These are phyloP conservation scores for Epirrita christyi DNA, from an alignment of 2,888 invertebrate genomes.

Conservation along the genomic window DNA sequence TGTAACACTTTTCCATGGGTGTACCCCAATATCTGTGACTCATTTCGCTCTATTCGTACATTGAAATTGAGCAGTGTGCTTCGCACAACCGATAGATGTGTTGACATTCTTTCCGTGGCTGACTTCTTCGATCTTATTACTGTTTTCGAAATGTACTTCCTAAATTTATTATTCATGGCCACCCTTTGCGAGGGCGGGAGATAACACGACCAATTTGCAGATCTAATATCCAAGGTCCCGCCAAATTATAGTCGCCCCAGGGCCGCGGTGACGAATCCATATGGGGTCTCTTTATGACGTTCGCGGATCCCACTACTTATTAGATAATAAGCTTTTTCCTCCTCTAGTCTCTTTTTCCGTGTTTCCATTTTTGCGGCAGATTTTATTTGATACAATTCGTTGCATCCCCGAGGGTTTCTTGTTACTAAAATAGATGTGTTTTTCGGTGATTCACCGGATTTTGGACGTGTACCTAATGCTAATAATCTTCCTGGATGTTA, in stretches of 20 bases:
- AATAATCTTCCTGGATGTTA: background rate
- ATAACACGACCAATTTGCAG: conserved; percentile 79
- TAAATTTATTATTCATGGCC: conserved; percentile 39
- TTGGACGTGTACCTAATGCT: conserved; percentile 9
- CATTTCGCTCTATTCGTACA: too few species aligned
- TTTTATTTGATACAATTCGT: conserved; percentile 37
- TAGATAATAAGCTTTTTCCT: conserved; percentile 47
- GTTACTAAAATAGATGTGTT: conserved; percentile 26
- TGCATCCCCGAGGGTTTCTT: conserved; percentile 22
- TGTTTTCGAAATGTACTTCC: conserved; percentile 1
- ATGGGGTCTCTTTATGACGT: conserved; percentile 61
- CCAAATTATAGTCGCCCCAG: conserved; percentile 59
- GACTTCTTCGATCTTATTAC: background rate
- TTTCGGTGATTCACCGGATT: conserved; percentile 24
- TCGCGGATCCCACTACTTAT: conserved; percentile 46
- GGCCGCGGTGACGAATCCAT: conserved; percentile 58
- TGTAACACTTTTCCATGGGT: too few species aligned
- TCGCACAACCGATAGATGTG: too few species aligned
- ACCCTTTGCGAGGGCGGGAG: conserved; percentile 56
- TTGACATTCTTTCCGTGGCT: background rate
- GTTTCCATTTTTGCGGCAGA: conserved; percentile 36
- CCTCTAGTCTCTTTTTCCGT: conserved; percentile 37
- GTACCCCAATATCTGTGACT: too few species aligned
- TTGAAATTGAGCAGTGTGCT: too few species aligned
- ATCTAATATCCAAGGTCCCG: conserved; percentile 71